Percentiles rank a stretch among this genome's conserved stretches.
Evolutionary conservation across 2,113 vertebrate species (phyloP).

Genomic region (Myotis davidii): DNA sequence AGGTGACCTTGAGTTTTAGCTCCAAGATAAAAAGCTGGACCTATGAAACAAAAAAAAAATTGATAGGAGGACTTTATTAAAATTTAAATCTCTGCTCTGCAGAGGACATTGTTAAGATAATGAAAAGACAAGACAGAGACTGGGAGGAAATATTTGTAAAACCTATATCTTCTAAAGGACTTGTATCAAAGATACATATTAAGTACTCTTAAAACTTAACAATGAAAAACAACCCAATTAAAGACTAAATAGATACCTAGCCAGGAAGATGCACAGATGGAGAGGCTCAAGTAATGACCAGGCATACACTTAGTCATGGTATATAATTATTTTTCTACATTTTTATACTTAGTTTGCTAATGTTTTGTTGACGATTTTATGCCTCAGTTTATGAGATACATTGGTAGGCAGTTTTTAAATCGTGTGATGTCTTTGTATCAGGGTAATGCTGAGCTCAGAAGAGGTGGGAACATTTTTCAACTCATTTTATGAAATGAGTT

Average conservation of each 20-base stretch:
- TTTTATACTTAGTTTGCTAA: not conserved
- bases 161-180: not conserved
- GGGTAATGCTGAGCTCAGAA: not conserved
- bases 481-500: not conserved
- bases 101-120: not conserved
- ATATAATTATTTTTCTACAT: not conserved
- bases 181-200: not conserved
- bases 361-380: constrained; percentile 22
- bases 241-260: not conserved
- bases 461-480: not conserved
- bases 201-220: not conserved
- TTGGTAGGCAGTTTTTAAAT: not conserved
- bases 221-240: not conserved
- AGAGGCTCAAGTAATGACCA: not conserved
- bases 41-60: not conserved
- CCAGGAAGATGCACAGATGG: not conserved
- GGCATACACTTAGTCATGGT: not conserved
- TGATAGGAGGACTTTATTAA: not conserved
- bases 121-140: not conserved
- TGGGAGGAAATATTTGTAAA: not conserved
- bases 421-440: not conserved
- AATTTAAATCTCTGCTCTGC: not conserved
- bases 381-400: not conserved
- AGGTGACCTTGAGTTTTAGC: not conserved
- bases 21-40: not conserved